Evolutionary conservation across 2,888 invertebrate species (phyloP), one percentile per base, ranked within the genome.

Genomic region (Melolontha melolontha): DNA sequence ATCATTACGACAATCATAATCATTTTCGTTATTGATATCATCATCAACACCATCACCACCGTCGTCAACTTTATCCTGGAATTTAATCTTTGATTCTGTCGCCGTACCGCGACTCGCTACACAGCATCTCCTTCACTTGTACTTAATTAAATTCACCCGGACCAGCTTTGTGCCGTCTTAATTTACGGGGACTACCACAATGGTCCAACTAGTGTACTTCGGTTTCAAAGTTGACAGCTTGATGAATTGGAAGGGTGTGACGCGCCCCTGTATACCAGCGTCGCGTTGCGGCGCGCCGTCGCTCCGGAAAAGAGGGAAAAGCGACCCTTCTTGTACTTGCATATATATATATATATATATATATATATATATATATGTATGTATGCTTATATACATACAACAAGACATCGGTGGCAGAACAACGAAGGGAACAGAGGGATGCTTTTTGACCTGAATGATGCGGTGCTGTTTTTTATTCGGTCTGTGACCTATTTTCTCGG

Each of bases 201-300:
- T 63, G 49, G 63, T 63, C 50, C 50, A 63, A 34, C 63, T 63
- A 63, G 63, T 50, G 63, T 51, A 49, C 50, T 63, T 63, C 63
- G 44, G 63, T 63, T 63, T 63, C 47, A 40, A 63, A 63, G 63
- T 63, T 63, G 63, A 63, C 63, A 63, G 63, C 39, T 50, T 63
- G 63, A 63, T 63, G 63, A 63, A 63, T 63, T 50, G 63, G 40
- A 63, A 39, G 63, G 63, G 63, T 63, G 47, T 50, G 49, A 63
- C 47, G 50, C 50, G 34, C 50, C 63, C 63, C 49, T 55, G 40
- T 41, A 27, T 55, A 55, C 55, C 10, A 39, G 40, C 55, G 41
- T 55, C 55, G 41, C 12, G 55, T 41, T 55, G 41, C 55, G 55
- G 11, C 55, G 55, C 40, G 55, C 41, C 41, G 55, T 55, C 41